Evolutionary conservation across 1,140 invertebrate genomes (phyloP).

Genomic region (Theocolax elegans): DNA sequence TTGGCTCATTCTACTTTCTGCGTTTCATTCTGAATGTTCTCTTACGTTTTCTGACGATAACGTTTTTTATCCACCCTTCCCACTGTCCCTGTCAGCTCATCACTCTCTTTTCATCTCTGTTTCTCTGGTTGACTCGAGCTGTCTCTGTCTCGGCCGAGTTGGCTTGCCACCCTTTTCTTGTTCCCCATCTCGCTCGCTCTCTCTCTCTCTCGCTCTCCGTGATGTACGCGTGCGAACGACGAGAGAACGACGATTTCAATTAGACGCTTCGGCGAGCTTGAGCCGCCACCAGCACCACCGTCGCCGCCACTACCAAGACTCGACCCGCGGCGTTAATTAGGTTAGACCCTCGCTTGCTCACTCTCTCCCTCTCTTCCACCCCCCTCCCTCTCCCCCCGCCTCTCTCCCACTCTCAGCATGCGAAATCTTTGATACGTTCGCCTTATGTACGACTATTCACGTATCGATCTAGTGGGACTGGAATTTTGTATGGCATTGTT

Average conservation of each 20-base stretch:
- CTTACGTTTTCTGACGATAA: background rate
- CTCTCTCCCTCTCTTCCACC: background rate
- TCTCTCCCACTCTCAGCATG: background rate
- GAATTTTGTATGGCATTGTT: too few species aligned
- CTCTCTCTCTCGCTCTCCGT: slow-evolving; percentile 16
- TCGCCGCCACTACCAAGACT: too few species aligned
- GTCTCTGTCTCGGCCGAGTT: slow-evolving; percentile 29
- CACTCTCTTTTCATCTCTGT: background rate
- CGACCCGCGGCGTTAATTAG: slow-evolving; percentile 37
- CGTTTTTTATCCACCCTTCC: background rate
- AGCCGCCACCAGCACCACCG: background rate
- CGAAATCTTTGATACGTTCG: too few species aligned
- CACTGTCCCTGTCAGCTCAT: slow-evolving; percentile 7
- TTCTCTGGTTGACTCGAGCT: slow-evolving; percentile 8
- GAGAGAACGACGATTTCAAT: slow-evolving; percentile 38
- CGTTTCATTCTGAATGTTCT: background rate
- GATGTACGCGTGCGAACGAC: slow-evolving; percentile 34
- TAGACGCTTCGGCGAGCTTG: slow-evolving; percentile 36
- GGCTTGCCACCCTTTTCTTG: slow-evolving; percentile 38
- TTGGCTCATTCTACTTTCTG: too few species aligned
- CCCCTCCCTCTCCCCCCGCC: background rate
- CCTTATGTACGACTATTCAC: too few species aligned
- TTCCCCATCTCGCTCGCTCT: slow-evolving; percentile 26
- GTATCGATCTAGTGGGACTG: too few species aligned
- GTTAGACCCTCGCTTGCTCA: slow-evolving; percentile 1